These are phyloP conservation scores for Drosophila miranda DNA, from an alignment of 1,140 invertebrate species.

Conservation along the genomic window DNA sequence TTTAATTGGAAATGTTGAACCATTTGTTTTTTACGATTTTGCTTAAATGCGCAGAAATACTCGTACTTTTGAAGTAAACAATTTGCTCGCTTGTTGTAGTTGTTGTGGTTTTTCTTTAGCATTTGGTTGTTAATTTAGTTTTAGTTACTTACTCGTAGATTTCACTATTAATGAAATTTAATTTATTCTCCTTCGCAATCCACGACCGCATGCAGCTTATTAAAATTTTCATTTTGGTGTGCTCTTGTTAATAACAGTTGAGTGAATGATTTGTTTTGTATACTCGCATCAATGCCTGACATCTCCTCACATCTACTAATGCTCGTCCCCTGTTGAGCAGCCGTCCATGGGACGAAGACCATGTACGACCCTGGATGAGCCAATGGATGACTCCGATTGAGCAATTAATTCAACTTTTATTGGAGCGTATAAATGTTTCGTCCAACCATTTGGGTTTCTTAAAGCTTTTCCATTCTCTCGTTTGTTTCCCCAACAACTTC, in stretches of 20 bases:
- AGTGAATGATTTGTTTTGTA: slow-evolving; percentile 39
- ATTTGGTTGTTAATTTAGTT: slow-evolving; percentile 26
- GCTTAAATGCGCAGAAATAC: slow-evolving; percentile 80
- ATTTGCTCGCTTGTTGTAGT: slow-evolving; percentile 36
- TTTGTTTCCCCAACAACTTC: slow-evolving; percentile 63
- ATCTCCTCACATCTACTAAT: slow-evolving; percentile 26
- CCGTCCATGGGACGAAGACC: slow-evolving; percentile 6
- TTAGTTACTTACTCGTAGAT: slow-evolving; percentile 38
- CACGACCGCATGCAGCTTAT: slow-evolving; percentile 49
- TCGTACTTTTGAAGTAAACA: slow-evolving; percentile 68
- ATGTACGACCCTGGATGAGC: slow-evolving; percentile 21
- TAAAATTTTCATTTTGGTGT: slow-evolving; percentile 36
- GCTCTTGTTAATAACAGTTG: slow-evolving; percentile 55
- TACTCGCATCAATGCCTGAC: slow-evolving; percentile 30
- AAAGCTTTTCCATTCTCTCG: slow-evolving; percentile 75
- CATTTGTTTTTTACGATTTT: slow-evolving; percentile 56
- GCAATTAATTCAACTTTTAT: slow-evolving; percentile 34
- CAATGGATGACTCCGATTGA: slow-evolving; percentile 24
- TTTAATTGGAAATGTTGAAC: slow-evolving; percentile 33
- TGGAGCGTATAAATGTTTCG: slow-evolving; percentile 50
- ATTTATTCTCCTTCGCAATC: slow-evolving; percentile 35
- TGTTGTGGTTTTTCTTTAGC: slow-evolving; percentile 20
- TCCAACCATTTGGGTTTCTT: slow-evolving; percentile 70
- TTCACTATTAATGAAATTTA: slow-evolving; percentile 58
- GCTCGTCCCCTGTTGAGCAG: slow-evolving; percentile 34